Base-by-base conservation (phyloP, 2,888 invertebrate genomes). In the Andrena bucephala region DNA sequence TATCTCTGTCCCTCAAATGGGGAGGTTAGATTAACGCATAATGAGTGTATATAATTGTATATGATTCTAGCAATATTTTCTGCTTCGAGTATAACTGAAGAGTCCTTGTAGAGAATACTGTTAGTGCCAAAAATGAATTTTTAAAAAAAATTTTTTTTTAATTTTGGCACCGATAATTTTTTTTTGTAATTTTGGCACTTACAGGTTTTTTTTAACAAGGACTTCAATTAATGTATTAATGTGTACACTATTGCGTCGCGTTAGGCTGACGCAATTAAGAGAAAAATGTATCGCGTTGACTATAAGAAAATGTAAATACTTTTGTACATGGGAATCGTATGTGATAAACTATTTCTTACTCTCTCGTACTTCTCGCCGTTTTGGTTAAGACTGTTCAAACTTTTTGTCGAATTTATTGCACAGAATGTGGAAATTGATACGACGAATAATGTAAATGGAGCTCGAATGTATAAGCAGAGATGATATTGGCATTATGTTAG, bases 301-400 rank as follows among this genome's bases (percentile, higher is more conserved):
- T 24, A 20, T 31, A 8, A 50, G 16, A 24, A 33, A 63, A 48
- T 84, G 83, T 84, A 83, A 67, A 84, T 84, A 84, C 42, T 78
- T 78, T 78, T 84, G 83, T 84, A 84, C 54, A 83, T 84, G 83
- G 52, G 36, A 10, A 68, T 48, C 69, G 36, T 71, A 8, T 31
- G 20, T 16, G n/a, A 68, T 79, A 59, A 20, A 42, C 31, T 4
- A 36, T 5, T 31, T 16, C 13, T 42, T 42, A 42, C 5, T 42
- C 16, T 42, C 42, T 42, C 16, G 29, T 36, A 7, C 54, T 10
- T 24, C 50, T 27, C 42, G 4, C 36, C n/a, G 24, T 3, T 1
- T n/a, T 50, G 6, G 42, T 10, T 7, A 24, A 36, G 54, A 20
- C 29, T 29, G 16, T 13, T 63, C 10, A 31, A 62, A 24, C 10